Evolutionary conservation across 2,888 invertebrate species (phyloP).

Genomic region (Nipponacmea schrenckii): DNA sequence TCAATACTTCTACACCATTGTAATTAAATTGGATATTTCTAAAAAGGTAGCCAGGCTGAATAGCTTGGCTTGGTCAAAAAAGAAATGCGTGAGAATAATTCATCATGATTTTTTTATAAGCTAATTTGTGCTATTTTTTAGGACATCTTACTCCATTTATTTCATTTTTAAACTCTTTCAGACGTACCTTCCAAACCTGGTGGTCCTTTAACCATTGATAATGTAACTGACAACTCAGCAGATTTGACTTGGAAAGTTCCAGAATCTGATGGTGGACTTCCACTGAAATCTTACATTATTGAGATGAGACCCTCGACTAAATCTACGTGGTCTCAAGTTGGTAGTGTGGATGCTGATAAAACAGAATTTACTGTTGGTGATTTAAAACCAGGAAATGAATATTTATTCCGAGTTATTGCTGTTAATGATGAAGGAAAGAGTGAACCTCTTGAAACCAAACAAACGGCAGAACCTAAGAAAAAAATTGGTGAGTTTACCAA

Average conservation of each 20-base stretch:
- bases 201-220: conserved; percentile 87
- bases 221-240: conserved; percentile 92
- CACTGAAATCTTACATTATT: conserved; percentile 81
- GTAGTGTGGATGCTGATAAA: conserved; percentile 24
- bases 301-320: conserved; percentile 89
- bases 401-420: conserved; percentile 96
- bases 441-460: conserved; percentile 88
- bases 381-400: conserved; percentile 86
- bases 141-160: too few species aligned
- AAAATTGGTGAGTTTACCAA: conserved; percentile 27
- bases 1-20: too few species aligned
- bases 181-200: conserved; percentile 90
- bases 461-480: conserved; percentile 77
- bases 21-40: not conserved
- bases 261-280: conserved; percentile 92
- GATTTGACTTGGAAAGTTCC: conserved; percentile 96
- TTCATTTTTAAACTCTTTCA: conserved; percentile 34
- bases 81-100: too few species aligned
- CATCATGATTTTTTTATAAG: too few species aligned
- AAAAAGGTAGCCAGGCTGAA: too few species aligned
- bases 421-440: conserved; percentile 98
- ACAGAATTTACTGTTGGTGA: conserved; percentile 80
- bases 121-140: too few species aligned
- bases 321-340: conserved; percentile 90
- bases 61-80: too few species aligned